Percentiles rank a stretch among this genome's conserved stretches.
Evolutionary conservation across 2,888 invertebrate species (phyloP).

Genomic region (Dendrolimus houi): DNA sequence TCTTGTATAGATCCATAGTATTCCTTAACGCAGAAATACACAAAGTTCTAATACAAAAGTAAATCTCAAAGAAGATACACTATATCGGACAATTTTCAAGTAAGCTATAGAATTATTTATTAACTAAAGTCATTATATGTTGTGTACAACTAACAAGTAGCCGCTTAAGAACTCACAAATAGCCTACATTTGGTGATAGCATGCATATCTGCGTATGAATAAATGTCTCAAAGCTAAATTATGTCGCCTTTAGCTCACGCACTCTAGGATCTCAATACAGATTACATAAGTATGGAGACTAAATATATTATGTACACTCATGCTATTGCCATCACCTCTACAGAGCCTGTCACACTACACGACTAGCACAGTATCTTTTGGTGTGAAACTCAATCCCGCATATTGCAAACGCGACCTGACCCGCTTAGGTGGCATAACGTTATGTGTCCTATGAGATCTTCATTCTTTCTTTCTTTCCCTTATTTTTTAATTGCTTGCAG

Average conservation of each 20-base stretch:
- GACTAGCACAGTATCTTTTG: conserved; percentile 46
- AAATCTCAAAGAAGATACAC: too few relatives aligned
- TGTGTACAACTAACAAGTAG: conserved; percentile 59
- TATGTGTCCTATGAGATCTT: conserved; percentile 40
- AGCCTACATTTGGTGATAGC: conserved; percentile 49
- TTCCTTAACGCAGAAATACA: too few relatives aligned
- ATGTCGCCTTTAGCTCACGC: conserved; percentile 34
- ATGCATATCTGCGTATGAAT: conserved; percentile 31
- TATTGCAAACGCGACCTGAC: conserved; percentile 30
- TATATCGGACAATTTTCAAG: conserved; percentile 28
- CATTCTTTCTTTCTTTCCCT: conserved; percentile 68
- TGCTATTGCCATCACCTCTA: conserved; percentile 43
- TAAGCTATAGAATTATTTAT: conserved; percentile 41
- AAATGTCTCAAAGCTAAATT: conserved; percentile 27
- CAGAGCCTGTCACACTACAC: conserved; percentile 47
- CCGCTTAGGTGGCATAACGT: conserved; percentile 52
- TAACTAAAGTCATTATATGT: conserved; percentile 37
- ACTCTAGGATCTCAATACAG: conserved; percentile 17
- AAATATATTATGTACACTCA: conserved; percentile 19
- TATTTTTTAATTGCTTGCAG: conserved; percentile 81
- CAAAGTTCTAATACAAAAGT: too few relatives aligned
- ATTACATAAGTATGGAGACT: conserved; percentile 9
- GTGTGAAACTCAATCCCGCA: conserved; percentile 52
- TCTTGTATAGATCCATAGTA: too few relatives aligned
- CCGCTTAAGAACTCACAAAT: conserved; percentile 54